Conservation (phyloP, 2,113 vertebrate species). For the Microtus oregoni region DNA sequence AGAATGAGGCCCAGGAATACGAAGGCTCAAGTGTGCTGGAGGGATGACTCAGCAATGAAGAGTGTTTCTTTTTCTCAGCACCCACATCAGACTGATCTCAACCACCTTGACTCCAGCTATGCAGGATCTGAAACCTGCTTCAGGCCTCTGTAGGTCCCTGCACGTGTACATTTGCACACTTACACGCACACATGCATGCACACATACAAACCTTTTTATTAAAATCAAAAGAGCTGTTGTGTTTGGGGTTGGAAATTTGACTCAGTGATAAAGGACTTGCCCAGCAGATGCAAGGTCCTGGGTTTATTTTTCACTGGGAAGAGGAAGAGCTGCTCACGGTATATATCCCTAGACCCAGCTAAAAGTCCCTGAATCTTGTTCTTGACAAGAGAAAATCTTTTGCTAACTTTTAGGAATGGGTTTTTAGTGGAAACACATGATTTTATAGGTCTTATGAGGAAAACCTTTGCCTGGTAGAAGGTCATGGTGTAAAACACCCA, state of each 20-base stretch:
- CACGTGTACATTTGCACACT: not conserved
- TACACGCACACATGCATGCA: not conserved
- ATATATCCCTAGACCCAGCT: not conserved
- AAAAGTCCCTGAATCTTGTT: not conserved
- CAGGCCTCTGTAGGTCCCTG: not conserved
- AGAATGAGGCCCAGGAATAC: not conserved
- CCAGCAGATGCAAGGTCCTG: not conserved
- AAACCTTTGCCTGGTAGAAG: not conserved
- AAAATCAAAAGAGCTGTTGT: not conserved
- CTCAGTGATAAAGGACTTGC: not conserved
- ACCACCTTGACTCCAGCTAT: not conserved
- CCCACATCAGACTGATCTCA: not conserved
- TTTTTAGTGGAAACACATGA: not conserved
- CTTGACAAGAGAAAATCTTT: not conserved
- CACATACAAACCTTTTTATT: not conserved
- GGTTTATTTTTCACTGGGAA: not conserved
- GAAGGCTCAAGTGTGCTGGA: not conserved
- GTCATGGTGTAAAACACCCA: not conserved
- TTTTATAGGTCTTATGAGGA: not conserved
- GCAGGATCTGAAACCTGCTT: not conserved
- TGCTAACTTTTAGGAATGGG: not conserved
- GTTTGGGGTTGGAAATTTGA: not conserved
- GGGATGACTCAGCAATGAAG: not conserved
- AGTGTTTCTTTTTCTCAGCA: not conserved
- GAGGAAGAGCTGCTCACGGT: not conserved